phyloP scores from a whole-genome alignment of 1,140 invertebrate genomes.

The Archegozetes longisetosus region DNA sequence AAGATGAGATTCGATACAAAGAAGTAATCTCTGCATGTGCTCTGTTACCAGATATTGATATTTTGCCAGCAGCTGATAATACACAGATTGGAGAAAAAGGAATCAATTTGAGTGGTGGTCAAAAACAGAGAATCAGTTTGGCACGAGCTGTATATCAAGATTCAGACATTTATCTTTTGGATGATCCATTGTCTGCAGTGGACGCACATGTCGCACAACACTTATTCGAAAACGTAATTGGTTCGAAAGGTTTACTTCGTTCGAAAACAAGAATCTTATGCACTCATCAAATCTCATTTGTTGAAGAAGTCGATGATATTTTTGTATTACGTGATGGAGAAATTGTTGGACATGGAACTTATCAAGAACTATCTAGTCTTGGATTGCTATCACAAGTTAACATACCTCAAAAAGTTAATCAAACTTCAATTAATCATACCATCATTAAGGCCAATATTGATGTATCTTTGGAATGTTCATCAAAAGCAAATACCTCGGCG shows the following conservation, averaged over 20 bases:
- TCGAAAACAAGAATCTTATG: conserved; percentile 31
- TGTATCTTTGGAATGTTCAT: no score
- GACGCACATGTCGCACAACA: conserved; percentile 34
- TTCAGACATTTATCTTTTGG: conserved; percentile 34
- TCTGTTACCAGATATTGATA: conserved; percentile 20
- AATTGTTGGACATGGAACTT: conserved; percentile 33
- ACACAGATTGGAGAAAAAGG: conserved; percentile 81
- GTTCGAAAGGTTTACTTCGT: conserved; percentile 29
- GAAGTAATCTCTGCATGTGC: conserved; percentile 22
- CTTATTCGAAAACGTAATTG: conserved; percentile 30
- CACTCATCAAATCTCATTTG: conserved; percentile 27
- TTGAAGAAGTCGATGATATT: conserved; percentile 34
- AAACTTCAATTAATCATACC: no score
- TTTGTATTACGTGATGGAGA: conserved; percentile 32
- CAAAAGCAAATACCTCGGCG: no score
- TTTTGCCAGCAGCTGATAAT: conserved; percentile 45
- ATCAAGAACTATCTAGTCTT: conserved; percentile 24
- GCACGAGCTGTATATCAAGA: conserved; percentile 34
- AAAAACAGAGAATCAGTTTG: conserved; percentile 35
- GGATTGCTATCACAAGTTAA: background rate
- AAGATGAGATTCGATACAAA: conserved; percentile 16
- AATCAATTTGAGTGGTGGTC: conserved; percentile 33
- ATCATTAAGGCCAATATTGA: no score
- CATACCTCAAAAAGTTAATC: no score
- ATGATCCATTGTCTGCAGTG: conserved; percentile 37